Conservation (phyloP, 2,113 vertebrate genomes). For the Nyctibius bracteatus region DNA sequence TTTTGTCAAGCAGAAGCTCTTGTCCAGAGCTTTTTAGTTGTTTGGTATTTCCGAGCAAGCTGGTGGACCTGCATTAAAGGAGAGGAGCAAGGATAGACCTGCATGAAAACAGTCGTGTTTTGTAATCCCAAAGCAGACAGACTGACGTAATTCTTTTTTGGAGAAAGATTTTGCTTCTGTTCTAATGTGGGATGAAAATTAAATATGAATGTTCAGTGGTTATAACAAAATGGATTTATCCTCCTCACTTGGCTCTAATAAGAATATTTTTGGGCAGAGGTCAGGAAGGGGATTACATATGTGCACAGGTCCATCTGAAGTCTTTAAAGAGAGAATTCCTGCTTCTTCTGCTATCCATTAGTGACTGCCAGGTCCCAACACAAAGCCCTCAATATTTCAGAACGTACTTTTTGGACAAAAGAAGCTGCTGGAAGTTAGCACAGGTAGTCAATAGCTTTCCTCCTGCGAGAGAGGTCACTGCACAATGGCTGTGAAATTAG, state of each 20-base stretch:
- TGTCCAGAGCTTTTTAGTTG: neutral
- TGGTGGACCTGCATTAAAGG: neutral
- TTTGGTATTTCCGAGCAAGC: neutral
- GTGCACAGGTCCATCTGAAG: neutral
- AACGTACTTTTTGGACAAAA: neutral
- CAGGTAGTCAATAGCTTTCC: neutral
- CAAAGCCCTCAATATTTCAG: neutral
- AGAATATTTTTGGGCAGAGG: neutral
- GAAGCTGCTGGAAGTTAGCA: neutral
- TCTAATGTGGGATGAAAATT: neutral
- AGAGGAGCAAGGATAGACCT: neutral
- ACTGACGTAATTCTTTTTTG: neutral
- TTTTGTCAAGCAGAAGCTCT: neutral
- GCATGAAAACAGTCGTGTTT: neutral
- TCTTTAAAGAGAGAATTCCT: neutral
- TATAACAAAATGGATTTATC: neutral
- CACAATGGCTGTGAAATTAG: neutral
- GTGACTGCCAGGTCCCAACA: neutral
- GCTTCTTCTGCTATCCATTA: neutral
- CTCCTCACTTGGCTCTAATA: neutral
- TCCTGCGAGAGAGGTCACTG: neutral
- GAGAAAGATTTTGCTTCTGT: neutral
- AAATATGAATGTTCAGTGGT: neutral
- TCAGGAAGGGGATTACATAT: neutral
- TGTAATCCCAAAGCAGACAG: rapidly evolving